Evolutionary conservation across 2,888 invertebrate species (phyloP), one percentile per base, ranked within the genome.

Genomic region (Lepidocyrtinus sp.): DNA sequence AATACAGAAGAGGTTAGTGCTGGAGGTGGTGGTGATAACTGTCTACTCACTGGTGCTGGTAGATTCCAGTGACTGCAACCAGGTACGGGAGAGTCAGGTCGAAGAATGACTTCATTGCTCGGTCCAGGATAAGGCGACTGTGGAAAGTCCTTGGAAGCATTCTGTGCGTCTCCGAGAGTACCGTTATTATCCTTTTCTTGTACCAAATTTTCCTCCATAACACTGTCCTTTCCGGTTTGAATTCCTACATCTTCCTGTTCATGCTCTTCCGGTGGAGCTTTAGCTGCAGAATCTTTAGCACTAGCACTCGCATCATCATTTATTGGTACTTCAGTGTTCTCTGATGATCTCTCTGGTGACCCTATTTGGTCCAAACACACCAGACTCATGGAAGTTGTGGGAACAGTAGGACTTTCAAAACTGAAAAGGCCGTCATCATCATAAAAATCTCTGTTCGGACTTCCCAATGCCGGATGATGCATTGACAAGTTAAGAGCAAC

Each of bases 381-480:
- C 25, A 71, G 79, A 70, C 22, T 68, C 25, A 61, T 15, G 45
- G 70, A 65, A 55, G 46, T 26, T 5, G 22, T 15, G 17, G 82
- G 73, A 36, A 74, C 36, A 0, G 59, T 67, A 3, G 78, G 78
- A 46, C 65, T 79, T 61, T 83, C 81, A 63, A 83, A 83, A 45
- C 83, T 81, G 25, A 83, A 83, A 1, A 83, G 27, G 2, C 75
- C 81, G 36, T 75, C 73, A 19, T 81, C 78, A 0, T 78, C 81
- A 22, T 63, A 61, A 17, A 46, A 26, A 2, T 79, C 83, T 24
- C 70, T 61, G 2, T 70, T 69, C 7, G 83, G 81, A 0, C 81
- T 78, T 1, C 78, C 83, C 17, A 83, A 59, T 0, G 81, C 81
- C n/a, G 83, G 81, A 46, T 72, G 71, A 62, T 78, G 36, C 46